phyloP scores from a whole-genome alignment of 2,888 invertebrate genomes.

The Volucella inanis region DNA sequence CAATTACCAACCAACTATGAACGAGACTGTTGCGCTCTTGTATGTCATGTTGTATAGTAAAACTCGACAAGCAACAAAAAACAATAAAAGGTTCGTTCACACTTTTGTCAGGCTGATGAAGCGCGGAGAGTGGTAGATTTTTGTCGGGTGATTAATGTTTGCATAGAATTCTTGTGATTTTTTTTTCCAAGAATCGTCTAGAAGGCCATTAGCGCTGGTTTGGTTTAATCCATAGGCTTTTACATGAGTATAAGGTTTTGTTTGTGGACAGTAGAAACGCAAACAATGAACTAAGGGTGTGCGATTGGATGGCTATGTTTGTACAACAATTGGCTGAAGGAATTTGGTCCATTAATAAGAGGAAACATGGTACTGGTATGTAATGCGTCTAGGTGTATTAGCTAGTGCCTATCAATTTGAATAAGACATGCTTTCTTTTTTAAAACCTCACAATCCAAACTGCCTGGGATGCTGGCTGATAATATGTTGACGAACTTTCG shows the following conservation, averaged over 20 bases:
- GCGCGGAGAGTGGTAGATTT: conserved; percentile 42
- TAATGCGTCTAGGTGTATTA: too few species aligned
- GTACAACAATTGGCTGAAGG: too few species aligned
- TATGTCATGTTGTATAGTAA: conserved; percentile 33
- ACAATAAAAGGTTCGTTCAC: conserved; percentile 72
- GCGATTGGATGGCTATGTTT: not conserved
- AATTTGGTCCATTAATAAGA: too few species aligned
- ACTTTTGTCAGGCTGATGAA: conserved; percentile 35
- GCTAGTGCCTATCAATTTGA: too few species aligned
- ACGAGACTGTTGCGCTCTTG: conserved; percentile 40
- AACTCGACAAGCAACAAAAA: conserved; percentile 39
- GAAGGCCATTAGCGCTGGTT: conserved; percentile 56
- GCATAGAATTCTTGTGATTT: conserved; percentile 62
- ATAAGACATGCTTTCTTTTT: too few species aligned
- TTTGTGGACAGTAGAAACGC: conserved; percentile 8
- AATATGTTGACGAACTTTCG: too few species aligned
- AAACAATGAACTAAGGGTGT: conserved; percentile 18
- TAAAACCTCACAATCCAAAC: too few species aligned
- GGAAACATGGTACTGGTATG: too few species aligned
- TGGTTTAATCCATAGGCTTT: conserved; percentile 41
- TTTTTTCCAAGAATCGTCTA: conserved; percentile 44
- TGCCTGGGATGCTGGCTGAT: too few species aligned
- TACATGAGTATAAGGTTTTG: conserved; percentile 21
- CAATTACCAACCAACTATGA: not conserved
- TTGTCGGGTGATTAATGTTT: conserved; percentile 70